Evolutionary conservation across 1,140 invertebrate genomes (phyloP), one percentile per base, ranked within the genome.

Genomic region (Anagrus nilaparvatae): DNA sequence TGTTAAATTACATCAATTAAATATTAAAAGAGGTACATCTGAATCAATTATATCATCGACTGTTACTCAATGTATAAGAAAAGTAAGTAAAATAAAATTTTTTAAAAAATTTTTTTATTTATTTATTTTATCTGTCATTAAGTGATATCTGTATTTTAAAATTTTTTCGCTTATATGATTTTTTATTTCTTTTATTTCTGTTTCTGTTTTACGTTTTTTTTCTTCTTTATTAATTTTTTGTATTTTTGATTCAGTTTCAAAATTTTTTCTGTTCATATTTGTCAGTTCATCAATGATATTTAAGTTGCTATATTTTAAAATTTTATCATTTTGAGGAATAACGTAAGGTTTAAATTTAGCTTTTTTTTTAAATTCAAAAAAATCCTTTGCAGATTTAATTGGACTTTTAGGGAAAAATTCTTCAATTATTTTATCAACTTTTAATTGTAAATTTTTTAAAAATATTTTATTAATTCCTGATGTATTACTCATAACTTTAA

Each of bases 1-100:
- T 43, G 76, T 89, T 6, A 76, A 77, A 34, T 59, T 97, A 21
- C 82, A 92, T 60, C 81, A 77, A 69, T 69, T 92, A 13, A 76
- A 82, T 54, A 61, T 82, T 8, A 73, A 74, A 1, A 70, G 74
- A 40, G 75, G 77, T 13, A 91, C 87, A 0, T 77, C 86, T 0
- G 75, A 86, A 8, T 78, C 86, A 0, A 78, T 92, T 44, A 64
- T 96, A 18, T 60, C 82, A 43, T 82, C 91, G 1, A 74, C 83
- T 16, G 76, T 84, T 1, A 72, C 81, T 0, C 81, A 92, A 49
- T 86, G 87, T 56, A 67, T 94, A 1, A 69, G 76, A 51, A 81
- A 82, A 67, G 84, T 87, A 55, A 56, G 41, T 53, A 18, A n/a
- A 21, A 10, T 16, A 33, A 24, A 13, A 0, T 20, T 44, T 8